A percentile compares a stretch with the other conserved stretches of the same genome.
phyloP scores from a whole-genome alignment of 2,797 vertebrate genomes.

The Saguinus oedipus region DNA sequence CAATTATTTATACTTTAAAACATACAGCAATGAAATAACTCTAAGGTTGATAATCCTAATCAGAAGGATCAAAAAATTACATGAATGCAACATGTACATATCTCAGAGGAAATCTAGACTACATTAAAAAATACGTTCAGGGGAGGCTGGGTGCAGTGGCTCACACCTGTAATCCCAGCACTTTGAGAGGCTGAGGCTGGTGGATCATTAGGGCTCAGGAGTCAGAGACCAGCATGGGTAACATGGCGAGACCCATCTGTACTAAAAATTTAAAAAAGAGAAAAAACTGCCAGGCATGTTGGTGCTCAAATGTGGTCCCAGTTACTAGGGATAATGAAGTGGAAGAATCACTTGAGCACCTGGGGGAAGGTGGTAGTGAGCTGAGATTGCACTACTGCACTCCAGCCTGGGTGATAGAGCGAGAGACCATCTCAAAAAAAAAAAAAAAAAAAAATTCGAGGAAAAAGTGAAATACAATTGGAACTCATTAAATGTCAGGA shows the following conservation, averaged over 20 bases:
- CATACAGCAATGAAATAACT: not conserved
- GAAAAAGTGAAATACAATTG: not conserved
- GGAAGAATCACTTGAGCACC: not conserved
- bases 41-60: not conserved
- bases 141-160: not conserved
- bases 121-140: not conserved
- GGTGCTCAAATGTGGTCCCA: not conserved
- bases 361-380: not conserved
- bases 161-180: not conserved
- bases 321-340: not conserved
- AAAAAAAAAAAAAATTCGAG: too few species aligned
- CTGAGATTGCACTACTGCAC: not conserved
- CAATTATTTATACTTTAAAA: not conserved
- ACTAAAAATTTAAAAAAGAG: not conserved
- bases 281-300: not conserved
- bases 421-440: not conserved
- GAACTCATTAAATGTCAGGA: not conserved
- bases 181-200: not conserved
- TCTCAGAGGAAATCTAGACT: not conserved
- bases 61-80: not conserved
- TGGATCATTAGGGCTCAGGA: not conserved
- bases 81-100: not conserved
- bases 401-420: not conserved
- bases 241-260: not conserved
- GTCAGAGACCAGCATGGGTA: not conserved